These are phyloP conservation scores for Charanyca ferruginea DNA, from an alignment of 2,888 invertebrate genomes.

Conservation along the genomic window DNA sequence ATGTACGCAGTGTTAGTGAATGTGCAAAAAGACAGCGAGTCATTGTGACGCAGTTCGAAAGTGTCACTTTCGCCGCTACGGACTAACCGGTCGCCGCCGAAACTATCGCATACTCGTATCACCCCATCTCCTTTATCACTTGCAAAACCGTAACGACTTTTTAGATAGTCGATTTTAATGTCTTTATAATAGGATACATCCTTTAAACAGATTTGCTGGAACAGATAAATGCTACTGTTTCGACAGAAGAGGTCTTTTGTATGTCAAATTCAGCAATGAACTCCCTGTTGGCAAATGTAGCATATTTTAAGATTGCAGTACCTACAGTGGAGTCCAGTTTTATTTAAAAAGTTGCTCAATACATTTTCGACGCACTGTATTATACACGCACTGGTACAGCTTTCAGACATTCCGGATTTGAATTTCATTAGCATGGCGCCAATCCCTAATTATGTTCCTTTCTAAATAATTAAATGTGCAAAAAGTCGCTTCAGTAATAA, in stretches of 20 bases:
- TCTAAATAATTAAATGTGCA: conserved; percentile 22
- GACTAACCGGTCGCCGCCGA: conserved; percentile 65
- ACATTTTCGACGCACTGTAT: no score
- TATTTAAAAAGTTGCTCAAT: no score
- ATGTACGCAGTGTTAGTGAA: conserved; percentile 64
- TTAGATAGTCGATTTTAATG: background rate
- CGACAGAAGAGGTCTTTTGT: no score
- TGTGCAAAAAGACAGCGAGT: conserved; percentile 70
- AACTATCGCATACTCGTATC: conserved; percentile 44
- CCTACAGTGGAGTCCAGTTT: no score
- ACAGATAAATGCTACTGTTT: no score
- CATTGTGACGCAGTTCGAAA: conserved; percentile 78
- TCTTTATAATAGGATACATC: background rate
- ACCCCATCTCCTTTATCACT: conserved; percentile 40
- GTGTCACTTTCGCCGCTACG: conserved; percentile 75
- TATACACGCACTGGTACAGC: background rate
- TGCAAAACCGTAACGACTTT: background rate
- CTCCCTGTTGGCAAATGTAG: no score
- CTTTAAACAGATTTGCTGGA: no score
- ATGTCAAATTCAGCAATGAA: no score
- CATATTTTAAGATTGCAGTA: no score
- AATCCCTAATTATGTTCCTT: conserved; percentile 1
- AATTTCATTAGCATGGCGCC: background rate
- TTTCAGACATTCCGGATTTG: background rate
- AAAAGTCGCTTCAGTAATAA: conserved; percentile 42